Base-by-base conservation (phyloP, 2,113 vertebrate genomes). In the Sitta europaea region DNA sequence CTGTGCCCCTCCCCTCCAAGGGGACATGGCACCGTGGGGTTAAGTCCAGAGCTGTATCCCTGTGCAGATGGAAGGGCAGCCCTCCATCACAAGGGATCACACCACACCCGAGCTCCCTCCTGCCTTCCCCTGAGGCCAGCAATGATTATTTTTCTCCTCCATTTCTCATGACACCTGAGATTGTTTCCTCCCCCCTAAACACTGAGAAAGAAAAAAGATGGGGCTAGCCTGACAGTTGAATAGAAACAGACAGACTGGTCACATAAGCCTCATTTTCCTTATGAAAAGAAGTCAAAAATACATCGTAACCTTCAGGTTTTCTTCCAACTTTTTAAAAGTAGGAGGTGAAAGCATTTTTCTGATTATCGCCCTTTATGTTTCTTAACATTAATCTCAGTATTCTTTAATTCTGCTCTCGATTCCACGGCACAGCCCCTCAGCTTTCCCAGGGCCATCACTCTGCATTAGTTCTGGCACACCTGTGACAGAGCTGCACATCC, bases 151-250 rank as follows among this genome's bases (percentile, higher is more conserved):
- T 84, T 45, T 66, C 58, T 70, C 47, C 45, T 90, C 55, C 35
- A 42, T 17, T 61, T 70, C 70, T 87, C 59, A 38, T 21, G 43
- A 78, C 90, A 90, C 35, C 21, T 58, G 77, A 93, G 47, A 87
- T 87, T 75, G 47, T 38, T 85, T 92, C 47, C 59, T 81, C 29
- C 28, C 48, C 57, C 8, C 23, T 55, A 50, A 47, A 86, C 9
- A 19, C 2, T 23, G n/a, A 75, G 51, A 43, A 65, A 38, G 36
- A 67, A 63, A 55, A 86, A 85, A 21, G 43, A 76, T 23, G 18
- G 66, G 25, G 33, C 35, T 57, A 70, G 28, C 40, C 38, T 53
- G 51, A 54, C 63, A 70, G 33, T 8, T 62, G 65, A 77, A 70
- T 14, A 66, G 29, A 40, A 20, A 67, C 42, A 65, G 71, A 83